Conservation (phyloP, 2,113 vertebrate genomes). For the Natator depressus region DNA sequence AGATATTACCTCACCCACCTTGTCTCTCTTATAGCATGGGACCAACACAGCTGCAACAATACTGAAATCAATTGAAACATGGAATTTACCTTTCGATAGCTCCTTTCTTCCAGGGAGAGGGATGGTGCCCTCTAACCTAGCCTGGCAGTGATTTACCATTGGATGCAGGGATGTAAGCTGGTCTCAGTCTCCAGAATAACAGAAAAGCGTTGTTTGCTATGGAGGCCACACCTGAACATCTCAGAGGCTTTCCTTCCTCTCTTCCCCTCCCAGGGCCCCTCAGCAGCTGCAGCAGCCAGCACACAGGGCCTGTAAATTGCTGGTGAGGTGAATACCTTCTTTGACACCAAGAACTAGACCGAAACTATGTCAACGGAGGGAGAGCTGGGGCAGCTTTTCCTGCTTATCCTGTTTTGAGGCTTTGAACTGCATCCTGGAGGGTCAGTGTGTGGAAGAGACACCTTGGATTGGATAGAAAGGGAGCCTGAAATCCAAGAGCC, state of each 20-base stretch:
- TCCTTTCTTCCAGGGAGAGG: not conserved
- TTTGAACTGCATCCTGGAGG: constrained; percentile 75
- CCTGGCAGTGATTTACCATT: not conserved
- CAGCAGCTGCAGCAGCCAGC: not conserved
- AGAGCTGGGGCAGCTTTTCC: constrained; percentile 60
- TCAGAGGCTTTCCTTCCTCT: not conserved
- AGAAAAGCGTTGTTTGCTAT: not conserved
- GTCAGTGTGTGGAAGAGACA: constrained; percentile 47
- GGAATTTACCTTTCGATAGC: not conserved
- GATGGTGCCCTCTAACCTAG: not conserved
- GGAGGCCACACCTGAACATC: not conserved
- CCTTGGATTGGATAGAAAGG: constrained; percentile 40
- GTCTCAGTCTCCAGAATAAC: not conserved
- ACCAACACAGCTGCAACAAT: not conserved
- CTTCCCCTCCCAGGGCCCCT: not conserved
- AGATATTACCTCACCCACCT: not conserved
- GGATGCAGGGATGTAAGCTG: rapidly evolving
- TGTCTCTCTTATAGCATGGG: not conserved
- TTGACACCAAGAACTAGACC: constrained; percentile 75
- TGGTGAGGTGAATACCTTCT: constrained; percentile 62
- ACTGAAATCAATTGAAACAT: not conserved
- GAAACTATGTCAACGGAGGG: constrained; percentile 70
- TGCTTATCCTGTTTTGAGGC: constrained; percentile 75
- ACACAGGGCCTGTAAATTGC: rapidly evolving
- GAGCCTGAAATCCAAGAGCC: constrained; percentile 66